Percentiles rank a stretch among this genome's conserved stretches.
Evolutionary conservation across 2,113 vertebrate genomes (phyloP).

Genomic region (Dendropsophus ebraccatus): DNA sequence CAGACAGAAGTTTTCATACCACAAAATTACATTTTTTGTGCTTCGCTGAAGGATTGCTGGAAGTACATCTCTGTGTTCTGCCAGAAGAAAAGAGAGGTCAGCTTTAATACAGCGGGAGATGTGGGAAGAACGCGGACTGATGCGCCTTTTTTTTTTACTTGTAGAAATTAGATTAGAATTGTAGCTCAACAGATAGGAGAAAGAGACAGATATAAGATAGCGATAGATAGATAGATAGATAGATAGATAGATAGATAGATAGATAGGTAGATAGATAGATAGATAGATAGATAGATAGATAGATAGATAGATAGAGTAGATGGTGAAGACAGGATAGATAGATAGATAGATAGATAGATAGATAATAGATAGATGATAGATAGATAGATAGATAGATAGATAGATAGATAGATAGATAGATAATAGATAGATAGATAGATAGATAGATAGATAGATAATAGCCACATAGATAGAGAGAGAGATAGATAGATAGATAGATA

Average conservation of each 20-base stretch:
- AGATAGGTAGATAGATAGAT: background rate
- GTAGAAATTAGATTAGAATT: conserved; percentile 9
- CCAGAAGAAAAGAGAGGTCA: conserved; percentile 50
- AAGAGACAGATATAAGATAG: background rate
- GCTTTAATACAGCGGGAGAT: conserved; percentile 31
- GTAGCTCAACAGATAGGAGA: background rate
- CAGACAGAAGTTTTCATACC: conserved; percentile 38
- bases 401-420: too few relatives aligned
- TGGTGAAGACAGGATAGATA: too few relatives aligned
- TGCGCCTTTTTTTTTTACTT: conserved; percentile 16
- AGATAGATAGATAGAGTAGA: too few relatives aligned
- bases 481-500: too few relatives aligned
- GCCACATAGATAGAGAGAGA: too few relatives aligned
- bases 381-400: too few relatives aligned
- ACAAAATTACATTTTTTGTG: conserved; percentile 53
- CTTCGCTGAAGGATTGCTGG: conserved; percentile 35
- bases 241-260: conserved; percentile 1
- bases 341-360: too few relatives aligned
- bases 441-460: too few relatives aligned
- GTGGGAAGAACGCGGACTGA: background rate
- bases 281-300: background rate
- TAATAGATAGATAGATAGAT: too few relatives aligned
- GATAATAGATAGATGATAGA: too few relatives aligned
- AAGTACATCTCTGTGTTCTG: conserved; percentile 43
- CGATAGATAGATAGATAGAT: conserved; percentile 19